A percentile compares a stretch with the other conserved stretches of the same genome.
phyloP scores from a whole-genome alignment of 1,140 invertebrate species.

The Drosophila suzukii region DNA sequence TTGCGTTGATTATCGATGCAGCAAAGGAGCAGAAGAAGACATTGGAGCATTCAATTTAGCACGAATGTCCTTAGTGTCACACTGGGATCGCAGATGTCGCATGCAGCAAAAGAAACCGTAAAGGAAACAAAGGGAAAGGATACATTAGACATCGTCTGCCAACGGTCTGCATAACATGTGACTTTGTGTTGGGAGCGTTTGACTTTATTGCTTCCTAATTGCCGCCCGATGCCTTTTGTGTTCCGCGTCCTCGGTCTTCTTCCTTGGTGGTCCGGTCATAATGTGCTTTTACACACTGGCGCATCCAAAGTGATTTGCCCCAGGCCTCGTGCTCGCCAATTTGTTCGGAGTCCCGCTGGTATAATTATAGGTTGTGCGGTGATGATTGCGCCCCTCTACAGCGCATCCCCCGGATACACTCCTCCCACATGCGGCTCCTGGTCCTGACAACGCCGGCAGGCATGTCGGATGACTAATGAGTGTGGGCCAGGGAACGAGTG shows the following conservation, averaged over 20 bases:
- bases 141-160: slow-evolving; percentile 21
- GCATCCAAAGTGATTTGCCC: slow-evolving; percentile 35
- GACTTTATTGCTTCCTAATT: slow-evolving; percentile 78
- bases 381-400: slow-evolving; percentile 13
- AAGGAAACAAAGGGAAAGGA: not conserved
- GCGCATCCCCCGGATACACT: not conserved
- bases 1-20: slow-evolving; percentile 58
- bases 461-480: slow-evolving; percentile 53
- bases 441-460: slow-evolving; percentile 53
- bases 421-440: slow-evolving; percentile 13
- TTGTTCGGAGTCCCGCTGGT: slow-evolving; percentile 73
- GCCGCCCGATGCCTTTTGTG: slow-evolving; percentile 18
- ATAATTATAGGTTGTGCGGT: slow-evolving; percentile 65
- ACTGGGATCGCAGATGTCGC: slow-evolving; percentile 65
- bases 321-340: slow-evolving; percentile 42
- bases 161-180: slow-evolving; percentile 51
- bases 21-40: slow-evolving; percentile 1
- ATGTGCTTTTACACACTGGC: slow-evolving; percentile 45
- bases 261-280: slow-evolving; percentile 30
- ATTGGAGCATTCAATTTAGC: slow-evolving; percentile 69
- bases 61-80: slow-evolving; percentile 48
- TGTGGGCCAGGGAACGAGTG: slow-evolving; percentile 22
- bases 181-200: slow-evolving; percentile 46
- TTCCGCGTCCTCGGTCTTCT: not conserved
- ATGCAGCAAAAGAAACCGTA: slow-evolving; percentile 35